phyloP scores from a whole-genome alignment of 1,140 invertebrate genomes.

The Drosophila repleta region DNA sequence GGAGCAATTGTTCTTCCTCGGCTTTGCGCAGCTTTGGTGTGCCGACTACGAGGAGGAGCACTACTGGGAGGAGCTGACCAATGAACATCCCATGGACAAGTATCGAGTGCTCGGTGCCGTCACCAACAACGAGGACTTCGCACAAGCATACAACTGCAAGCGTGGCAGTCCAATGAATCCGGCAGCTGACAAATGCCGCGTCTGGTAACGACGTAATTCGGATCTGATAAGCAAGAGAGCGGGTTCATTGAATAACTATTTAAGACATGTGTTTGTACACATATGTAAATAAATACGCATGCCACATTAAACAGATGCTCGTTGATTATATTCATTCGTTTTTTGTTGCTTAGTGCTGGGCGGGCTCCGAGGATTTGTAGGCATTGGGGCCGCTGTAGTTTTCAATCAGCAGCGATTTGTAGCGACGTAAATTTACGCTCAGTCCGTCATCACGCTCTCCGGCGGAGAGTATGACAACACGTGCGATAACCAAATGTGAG shows the following conservation, averaged over 20 bases:
- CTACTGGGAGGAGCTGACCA: constrained; percentile 68
- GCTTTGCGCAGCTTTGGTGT: constrained; percentile 90
- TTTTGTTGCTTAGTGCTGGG: not conserved
- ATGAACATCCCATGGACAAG: constrained; percentile 72
- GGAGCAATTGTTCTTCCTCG: constrained; percentile 94
- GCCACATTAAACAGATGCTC: not conserved
- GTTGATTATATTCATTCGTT: too few relatives aligned
- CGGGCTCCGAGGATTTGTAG: constrained; percentile 71
- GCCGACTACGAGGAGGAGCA: constrained; percentile 64
- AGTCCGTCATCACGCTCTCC: constrained; percentile 82
- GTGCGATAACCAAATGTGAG: constrained; percentile 86
- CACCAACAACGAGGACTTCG: constrained; percentile 88
- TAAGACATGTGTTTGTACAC: not conserved
- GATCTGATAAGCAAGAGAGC: constrained; percentile 30
- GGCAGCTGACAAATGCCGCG: constrained; percentile 79
- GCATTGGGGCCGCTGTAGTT: constrained; percentile 85
- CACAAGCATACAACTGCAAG: constrained; percentile 86
- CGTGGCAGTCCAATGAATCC: constrained; percentile 87
- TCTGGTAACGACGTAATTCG: constrained; percentile 53
- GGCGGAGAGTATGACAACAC: constrained; percentile 85
- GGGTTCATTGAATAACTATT: constrained; percentile 11
- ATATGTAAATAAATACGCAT: not conserved
- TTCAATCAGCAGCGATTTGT: constrained; percentile 87
- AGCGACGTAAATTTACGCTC: constrained; percentile 85
- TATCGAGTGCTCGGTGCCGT: constrained; percentile 88